Evolutionary conservation across 2,113 vertebrate genomes (phyloP).

Genomic region (Benitochromis conjunctus): DNA sequence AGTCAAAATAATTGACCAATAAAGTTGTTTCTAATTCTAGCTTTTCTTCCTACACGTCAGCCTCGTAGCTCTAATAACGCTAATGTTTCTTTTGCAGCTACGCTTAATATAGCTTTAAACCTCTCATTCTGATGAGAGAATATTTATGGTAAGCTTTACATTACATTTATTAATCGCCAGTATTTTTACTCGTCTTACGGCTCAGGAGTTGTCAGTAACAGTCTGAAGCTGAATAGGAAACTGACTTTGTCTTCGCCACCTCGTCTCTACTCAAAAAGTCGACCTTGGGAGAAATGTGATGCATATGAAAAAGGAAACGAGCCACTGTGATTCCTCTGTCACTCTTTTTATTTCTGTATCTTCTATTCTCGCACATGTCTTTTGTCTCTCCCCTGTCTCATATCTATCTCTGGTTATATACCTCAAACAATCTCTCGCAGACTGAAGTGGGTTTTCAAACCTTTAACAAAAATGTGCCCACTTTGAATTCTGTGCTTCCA

Average conservation of each 20-base stretch:
- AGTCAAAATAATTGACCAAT: background rate
- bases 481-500: background rate
- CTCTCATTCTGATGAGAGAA: background rate
- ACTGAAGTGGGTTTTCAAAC: background rate
- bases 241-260: background rate
- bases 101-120: background rate
- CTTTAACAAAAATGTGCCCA: background rate
- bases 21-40: background rate
- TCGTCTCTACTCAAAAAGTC: background rate
- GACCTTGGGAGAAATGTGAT: background rate
- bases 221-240: background rate
- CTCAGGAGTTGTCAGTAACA: background rate
- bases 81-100: background rate
- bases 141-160: background rate
- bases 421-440: background rate
- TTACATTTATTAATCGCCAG: background rate
- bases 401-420: background rate
- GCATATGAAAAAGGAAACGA: background rate
- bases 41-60: background rate
- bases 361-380: background rate
- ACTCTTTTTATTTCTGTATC: background rate
- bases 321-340: background rate
- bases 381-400: background rate
- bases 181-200: background rate
- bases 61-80: background rate